phyloP scores from a whole-genome alignment of 2,797 vertebrate genomes.

The Lacerta bilineata region DNA sequence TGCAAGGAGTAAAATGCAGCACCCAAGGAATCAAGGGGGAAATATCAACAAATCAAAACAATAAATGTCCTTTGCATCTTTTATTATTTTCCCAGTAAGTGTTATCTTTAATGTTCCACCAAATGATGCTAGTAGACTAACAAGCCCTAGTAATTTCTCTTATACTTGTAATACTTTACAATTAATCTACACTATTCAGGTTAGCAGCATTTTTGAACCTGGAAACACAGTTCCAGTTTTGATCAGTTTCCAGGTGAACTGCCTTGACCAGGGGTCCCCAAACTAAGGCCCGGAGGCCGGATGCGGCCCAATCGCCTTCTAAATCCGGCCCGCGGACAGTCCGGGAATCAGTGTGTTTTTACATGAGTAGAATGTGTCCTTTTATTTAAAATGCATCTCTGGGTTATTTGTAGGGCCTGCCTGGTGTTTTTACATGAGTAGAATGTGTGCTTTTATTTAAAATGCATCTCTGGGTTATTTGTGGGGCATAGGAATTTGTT shows the following conservation, averaged over 20 bases:
- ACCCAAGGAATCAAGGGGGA: neutral
- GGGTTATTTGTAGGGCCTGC: no score
- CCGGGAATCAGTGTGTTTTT: no score
- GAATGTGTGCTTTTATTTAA: no score
- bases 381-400: no score
- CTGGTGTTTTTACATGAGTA: no score
- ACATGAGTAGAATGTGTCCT: no score
- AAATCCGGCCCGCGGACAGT: no score
- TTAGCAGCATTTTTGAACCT: neutral
- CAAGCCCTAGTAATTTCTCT: neutral
- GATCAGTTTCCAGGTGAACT: neutral
- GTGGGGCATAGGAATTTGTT: no score
- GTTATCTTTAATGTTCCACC: neutral
- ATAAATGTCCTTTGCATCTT: neutral
- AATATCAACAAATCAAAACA: neutral
- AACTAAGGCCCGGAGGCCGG: no score
- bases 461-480: no score
- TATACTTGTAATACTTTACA: neutral
- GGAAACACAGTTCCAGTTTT: rapidly evolving
- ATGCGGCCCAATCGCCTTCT: no score
- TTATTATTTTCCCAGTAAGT: neutral
- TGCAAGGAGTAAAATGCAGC: neutral
- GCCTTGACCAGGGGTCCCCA: no score
- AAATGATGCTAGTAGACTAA: neutral
- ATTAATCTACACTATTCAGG: neutral